Percentiles rank a stretch among this genome's conserved stretches.
phyloP scores from a whole-genome alignment of 2,113 vertebrate species.

The Limnothrissa miodon region DNA sequence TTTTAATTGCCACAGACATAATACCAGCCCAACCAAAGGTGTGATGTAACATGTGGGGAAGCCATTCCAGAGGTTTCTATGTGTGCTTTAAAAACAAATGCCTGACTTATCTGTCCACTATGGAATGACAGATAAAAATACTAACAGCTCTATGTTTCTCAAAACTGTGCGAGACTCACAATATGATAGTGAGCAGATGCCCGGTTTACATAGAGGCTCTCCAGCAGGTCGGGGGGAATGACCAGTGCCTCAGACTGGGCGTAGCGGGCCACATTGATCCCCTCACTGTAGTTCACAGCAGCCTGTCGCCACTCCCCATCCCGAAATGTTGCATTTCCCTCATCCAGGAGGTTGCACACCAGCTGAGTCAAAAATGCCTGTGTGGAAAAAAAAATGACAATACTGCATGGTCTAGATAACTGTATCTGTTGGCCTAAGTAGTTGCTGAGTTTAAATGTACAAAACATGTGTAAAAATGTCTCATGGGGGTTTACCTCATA shows the following conservation, averaged over 20 bases:
- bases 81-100: not conserved
- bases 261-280: constrained; percentile 88
- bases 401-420: not conserved
- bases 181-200: constrained; percentile 88
- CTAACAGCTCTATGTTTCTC: not conserved
- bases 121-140: not conserved
- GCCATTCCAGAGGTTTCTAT: no score
- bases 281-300: constrained; percentile 87
- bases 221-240: constrained; percentile 86
- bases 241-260: constrained; percentile 88
- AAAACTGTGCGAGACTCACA: constrained; percentile 70
- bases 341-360: constrained; percentile 90
- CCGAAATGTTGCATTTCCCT: constrained; percentile 89
- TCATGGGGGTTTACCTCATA: constrained; percentile 81
- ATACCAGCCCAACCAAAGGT: no score
- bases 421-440: not conserved
- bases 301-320: constrained; percentile 89
- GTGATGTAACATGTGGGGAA: no score
- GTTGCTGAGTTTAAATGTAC: not conserved
- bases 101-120: not conserved
- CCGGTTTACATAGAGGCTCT: constrained; percentile 90
- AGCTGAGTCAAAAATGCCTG: constrained; percentile 92
- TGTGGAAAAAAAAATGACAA: not conserved
- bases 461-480: not conserved
- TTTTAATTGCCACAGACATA: no score